Evolutionary conservation across 1,140 invertebrate genomes (phyloP), one percentile per base, ranked within the genome.

Genomic region (Anastrepha ludens): DNA sequence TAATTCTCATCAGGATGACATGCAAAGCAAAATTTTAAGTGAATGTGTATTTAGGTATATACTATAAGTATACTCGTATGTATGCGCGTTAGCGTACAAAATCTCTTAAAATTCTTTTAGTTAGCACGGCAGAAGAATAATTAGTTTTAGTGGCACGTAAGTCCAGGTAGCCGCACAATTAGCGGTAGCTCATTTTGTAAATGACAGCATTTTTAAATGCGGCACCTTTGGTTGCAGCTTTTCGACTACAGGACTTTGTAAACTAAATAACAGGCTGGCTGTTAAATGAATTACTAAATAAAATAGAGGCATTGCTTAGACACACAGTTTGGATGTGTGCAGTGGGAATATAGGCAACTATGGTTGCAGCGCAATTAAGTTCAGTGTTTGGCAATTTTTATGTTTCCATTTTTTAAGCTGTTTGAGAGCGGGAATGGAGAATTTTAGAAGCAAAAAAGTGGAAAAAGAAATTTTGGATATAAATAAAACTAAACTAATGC

Each of bases 181-280:
- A 67, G 64, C 11, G 64, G 8, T 20, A 41, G 64, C 64, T 39
- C 41, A 41, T 67, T 67, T 67, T 67, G 29, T 67, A 67, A 67
- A 67, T 67, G 64, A 29, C 64, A 65, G 64, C 64, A 65, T 29
- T 65, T 65, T 65, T 65, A 65, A 65, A 65, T 65, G 64, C 64
- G 9, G n/a, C 64, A 65, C 64, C 64, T 39, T 65, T 65, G 64
- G 64, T 65, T 65, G 2, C 50, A 55, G 50, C 50, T 8, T 65
- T 65, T 9, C n/a, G 0, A 29, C 64, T 13, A 5, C 64, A 39
- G 39, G 0, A 67, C 64, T 11, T 29, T 39, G 7, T 13, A 41
- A 11, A 0, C 8, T 2, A 29, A 67, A 67, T 67, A 20, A 11
- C 7, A 11, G 7, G 9, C 64, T 39, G 1, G 3, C 13, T 39